Conservation (phyloP, 1,140 invertebrate species). For the Pararge aegeria region DNA sequence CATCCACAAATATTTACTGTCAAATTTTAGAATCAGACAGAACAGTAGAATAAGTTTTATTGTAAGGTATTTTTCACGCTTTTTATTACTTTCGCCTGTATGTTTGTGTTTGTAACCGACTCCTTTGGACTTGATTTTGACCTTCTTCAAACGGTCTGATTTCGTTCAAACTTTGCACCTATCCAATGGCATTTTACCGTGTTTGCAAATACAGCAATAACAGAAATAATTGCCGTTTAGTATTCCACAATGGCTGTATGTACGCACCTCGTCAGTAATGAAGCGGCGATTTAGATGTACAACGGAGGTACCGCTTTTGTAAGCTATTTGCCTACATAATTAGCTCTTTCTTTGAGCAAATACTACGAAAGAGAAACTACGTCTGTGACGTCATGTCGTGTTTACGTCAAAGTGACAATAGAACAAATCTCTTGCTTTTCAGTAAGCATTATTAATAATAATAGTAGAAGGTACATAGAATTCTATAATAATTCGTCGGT, state of each 20-base stretch:
- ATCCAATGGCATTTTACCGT: not conserved
- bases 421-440: not conserved
- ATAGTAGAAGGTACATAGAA: too few relatives aligned
- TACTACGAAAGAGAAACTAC: conserved; percentile 1
- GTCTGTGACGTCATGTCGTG: not conserved
- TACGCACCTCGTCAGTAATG: not conserved
- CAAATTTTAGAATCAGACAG: too few relatives aligned
- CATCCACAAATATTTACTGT: too few relatives aligned
- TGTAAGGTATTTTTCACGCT: too few relatives aligned
- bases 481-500: too few relatives aligned
- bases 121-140: too few relatives aligned
- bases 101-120: too few relatives aligned
- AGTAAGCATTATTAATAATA: not conserved
- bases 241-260: too few relatives aligned
- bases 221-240: not conserved
- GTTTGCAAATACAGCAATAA: conserved; percentile 8
- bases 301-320: not conserved
- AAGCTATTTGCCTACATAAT: conserved; percentile 8
- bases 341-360: conserved; percentile 7
- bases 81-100: too few relatives aligned
- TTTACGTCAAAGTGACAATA: not conserved
- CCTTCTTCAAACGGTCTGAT: too few relatives aligned
- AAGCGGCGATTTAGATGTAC: not conserved
- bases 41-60: too few relatives aligned
- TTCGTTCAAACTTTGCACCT: too few relatives aligned